Evolutionary conservation across 2,113 vertebrate species (phyloP).

Genomic region (Hydrolagus affinis): DNA sequence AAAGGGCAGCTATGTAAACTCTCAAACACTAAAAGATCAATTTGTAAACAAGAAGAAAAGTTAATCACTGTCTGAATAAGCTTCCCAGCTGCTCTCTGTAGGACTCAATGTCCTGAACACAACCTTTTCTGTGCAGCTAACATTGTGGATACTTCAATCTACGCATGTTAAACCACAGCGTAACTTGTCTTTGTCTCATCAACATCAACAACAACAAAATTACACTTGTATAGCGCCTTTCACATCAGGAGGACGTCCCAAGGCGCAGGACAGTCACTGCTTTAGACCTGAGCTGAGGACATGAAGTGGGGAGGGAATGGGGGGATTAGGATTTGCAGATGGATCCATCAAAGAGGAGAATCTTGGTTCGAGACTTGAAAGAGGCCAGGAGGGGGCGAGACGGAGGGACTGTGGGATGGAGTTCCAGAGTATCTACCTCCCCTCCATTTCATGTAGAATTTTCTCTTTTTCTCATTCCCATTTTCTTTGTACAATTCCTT

Average conservation of each 20-base stretch:
- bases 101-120: neutral
- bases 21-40: slow-evolving; percentile 18
- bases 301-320: too few relatives aligned
- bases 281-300: too few relatives aligned
- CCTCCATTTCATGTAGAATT: neutral
- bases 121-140: neutral
- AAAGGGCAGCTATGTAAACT: slow-evolving; percentile 28
- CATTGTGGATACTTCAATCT: neutral
- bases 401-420: too few relatives aligned
- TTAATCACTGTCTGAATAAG: neutral
- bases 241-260: too few relatives aligned
- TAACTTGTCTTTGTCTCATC: neutral
- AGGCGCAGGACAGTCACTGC: too few relatives aligned
- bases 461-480: neutral
- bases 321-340: too few relatives aligned
- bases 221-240: too few relatives aligned
- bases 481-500: neutral
- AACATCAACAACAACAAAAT: too few relatives aligned
- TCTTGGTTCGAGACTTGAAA: too few relatives aligned
- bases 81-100: slow-evolving; percentile 18
- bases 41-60: slow-evolving; percentile 31
- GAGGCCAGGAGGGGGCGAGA: too few relatives aligned
- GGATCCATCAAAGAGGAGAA: too few relatives aligned
- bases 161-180: neutral
- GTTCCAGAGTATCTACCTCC: too few relatives aligned